Percentiles rank a stretch among this genome's conserved stretches.
phyloP scores from a whole-genome alignment of 2,797 vertebrate genomes.

The Anniella stebbinsi region DNA sequence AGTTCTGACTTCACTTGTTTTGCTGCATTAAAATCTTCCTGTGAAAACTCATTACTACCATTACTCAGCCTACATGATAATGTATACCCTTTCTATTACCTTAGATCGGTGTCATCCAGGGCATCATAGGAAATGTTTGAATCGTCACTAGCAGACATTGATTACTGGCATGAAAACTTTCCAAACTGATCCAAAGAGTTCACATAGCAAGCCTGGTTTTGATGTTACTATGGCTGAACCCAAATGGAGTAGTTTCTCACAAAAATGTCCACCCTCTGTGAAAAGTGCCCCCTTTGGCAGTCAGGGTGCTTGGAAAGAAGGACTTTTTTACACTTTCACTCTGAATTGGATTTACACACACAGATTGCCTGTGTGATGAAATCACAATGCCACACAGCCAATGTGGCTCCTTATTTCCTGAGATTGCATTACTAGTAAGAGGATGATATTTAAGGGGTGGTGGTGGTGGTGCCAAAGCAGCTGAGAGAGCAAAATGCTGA shows the following conservation, averaged over 20 bases:
- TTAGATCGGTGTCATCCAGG: background rate
- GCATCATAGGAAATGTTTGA: background rate
- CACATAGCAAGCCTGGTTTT: background rate
- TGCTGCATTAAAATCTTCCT: background rate
- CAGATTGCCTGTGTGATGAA: no score
- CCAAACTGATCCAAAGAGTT: background rate
- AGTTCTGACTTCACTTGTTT: background rate
- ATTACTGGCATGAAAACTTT: background rate
- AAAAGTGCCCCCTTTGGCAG: background rate
- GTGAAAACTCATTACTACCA: no score
- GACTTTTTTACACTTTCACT: no score
- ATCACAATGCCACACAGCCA: no score
- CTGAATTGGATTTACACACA: background rate
- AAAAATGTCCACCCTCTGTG: background rate
- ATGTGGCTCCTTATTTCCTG: background rate
- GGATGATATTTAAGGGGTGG: background rate
- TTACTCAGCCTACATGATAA: no score
- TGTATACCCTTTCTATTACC: background rate
- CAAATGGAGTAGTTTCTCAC: background rate
- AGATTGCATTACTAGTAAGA: background rate
- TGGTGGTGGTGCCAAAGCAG: background rate
- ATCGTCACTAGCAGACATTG: background rate
- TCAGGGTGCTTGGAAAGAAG: background rate
- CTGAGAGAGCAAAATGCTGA: background rate
- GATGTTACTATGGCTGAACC: background rate